Evolutionary conservation across 2,113 vertebrate species (phyloP).

Genomic region (Ammodytes marinus): DNA sequence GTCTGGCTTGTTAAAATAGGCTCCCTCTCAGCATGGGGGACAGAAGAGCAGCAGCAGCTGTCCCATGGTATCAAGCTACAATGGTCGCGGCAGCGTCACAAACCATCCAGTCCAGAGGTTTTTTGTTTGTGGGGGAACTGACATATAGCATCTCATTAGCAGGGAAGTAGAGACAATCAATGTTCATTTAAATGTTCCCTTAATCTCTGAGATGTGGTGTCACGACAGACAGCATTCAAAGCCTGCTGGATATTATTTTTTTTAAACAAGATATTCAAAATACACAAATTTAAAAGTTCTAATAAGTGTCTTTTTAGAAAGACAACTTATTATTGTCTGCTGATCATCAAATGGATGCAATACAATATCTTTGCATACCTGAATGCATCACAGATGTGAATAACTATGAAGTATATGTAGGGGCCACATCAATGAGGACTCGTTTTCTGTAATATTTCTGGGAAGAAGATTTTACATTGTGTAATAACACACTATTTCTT

Average conservation of each 20-base stretch:
- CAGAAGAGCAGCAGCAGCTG: conserved; percentile 73
- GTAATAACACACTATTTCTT: neutral
- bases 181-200: neutral
- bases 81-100: conserved; percentile 46
- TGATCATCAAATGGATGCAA: neutral
- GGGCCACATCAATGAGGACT: too few species aligned
- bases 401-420: too few species aligned
- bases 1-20: conserved; percentile 79
- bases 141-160: conserved; percentile 43
- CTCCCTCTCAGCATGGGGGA: conserved; percentile 58
- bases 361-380: neutral
- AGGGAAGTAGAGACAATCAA: neutral
- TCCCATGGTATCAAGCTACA: conserved; percentile 67
- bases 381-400: neutral
- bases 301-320: neutral
- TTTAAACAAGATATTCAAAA: neutral
- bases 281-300: neutral
- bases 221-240: neutral
- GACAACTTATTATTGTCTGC: neutral
- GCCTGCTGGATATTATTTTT: neutral
- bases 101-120: conserved; percentile 47
- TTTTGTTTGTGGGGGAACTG: neutral
- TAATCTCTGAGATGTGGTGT: neutral
- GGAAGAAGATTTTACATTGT: too few species aligned
- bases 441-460: too few species aligned